These are phyloP conservation scores for Uria lomvia DNA, from an alignment of 2,113 vertebrate genomes.

Conservation along the genomic window DNA sequence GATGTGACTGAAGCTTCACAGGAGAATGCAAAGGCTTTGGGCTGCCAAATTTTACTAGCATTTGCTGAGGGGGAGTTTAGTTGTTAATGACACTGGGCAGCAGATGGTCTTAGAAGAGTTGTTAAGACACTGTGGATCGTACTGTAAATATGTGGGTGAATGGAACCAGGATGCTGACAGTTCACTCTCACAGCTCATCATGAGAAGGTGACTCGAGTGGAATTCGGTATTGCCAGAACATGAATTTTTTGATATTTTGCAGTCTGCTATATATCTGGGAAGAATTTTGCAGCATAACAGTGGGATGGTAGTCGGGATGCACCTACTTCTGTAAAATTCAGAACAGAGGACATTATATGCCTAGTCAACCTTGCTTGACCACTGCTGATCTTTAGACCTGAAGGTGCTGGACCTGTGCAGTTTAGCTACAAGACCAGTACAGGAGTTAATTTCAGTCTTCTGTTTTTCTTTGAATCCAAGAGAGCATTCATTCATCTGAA, in stretches of 20 bases:
- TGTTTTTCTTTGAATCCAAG: background rate
- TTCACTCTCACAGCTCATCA: conserved; percentile 31
- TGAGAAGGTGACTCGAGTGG: conserved; percentile 27
- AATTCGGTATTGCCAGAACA: conserved; percentile 19
- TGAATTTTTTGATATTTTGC: background rate
- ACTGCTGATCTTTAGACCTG: background rate
- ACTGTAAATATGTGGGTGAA: conserved; percentile 64
- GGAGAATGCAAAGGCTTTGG: background rate
- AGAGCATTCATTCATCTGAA: background rate
- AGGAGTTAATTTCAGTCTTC: background rate
- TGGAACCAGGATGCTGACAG: conserved; percentile 41
- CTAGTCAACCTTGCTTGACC: background rate
- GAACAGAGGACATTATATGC: background rate
- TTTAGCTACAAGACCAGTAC: background rate
- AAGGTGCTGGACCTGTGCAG: background rate
- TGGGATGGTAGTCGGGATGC: background rate
- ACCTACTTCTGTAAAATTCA: background rate
- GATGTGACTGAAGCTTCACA: conserved; percentile 4
- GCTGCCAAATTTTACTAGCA: conserved; percentile 30
- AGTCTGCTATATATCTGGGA: background rate
- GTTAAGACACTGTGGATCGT: conserved; percentile 50
- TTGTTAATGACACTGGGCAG: conserved; percentile 65
- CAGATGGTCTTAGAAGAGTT: conserved; percentile 59
- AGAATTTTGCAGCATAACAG: background rate
- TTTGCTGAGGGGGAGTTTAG: conserved; percentile 56